A percentile compares a stretch with the other conserved stretches of the same genome.
Conservation (phyloP, 2,888 invertebrate species). For the Agrochola lychnidis region DNA sequence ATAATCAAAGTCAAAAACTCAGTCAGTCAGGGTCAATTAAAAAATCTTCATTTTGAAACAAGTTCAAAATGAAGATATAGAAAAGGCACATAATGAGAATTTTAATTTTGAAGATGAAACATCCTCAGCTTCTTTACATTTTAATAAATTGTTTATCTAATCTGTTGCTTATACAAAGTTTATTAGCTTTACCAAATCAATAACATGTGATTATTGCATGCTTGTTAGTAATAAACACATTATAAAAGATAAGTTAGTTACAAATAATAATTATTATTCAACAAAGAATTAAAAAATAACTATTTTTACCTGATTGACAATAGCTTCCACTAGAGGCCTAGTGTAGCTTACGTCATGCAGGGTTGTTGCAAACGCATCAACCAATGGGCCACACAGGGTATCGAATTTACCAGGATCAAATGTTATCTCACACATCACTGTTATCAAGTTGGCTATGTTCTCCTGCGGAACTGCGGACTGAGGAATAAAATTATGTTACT, state of each 20-base stretch:
- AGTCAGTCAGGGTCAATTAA: not conserved
- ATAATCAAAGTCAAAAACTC: not conserved
- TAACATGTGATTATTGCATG: conserved; percentile 59
- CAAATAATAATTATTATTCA: conserved; percentile 23
- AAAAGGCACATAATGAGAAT: not conserved
- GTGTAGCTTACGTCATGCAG: conserved; percentile 92
- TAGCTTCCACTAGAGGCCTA: conserved; percentile 92
- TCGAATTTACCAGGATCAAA: conserved; percentile 95
- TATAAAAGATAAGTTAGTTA: conserved; percentile 34
- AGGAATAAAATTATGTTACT: conserved; percentile 41
- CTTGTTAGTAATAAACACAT: conserved; percentile 51
- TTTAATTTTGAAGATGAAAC: conserved; percentile 20
- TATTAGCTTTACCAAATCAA: conserved; percentile 61
- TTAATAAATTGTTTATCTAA: conserved; percentile 56
- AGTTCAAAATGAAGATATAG: not conserved
- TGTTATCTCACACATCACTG: conserved; percentile 94
- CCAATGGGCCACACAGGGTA: conserved; percentile 92
- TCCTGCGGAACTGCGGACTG: conserved; percentile 76
- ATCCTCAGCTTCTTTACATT: conserved; percentile 30
- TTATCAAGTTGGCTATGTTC: conserved; percentile 91
- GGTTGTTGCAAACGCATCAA: conserved; percentile 92
- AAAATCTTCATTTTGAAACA: too few species aligned
- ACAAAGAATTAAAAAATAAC: not conserved
- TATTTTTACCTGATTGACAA: conserved; percentile 92
- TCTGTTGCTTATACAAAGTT: conserved; percentile 55